Conservation (phyloP, 2,888 invertebrate species). For the Thecophora atra region DNA sequence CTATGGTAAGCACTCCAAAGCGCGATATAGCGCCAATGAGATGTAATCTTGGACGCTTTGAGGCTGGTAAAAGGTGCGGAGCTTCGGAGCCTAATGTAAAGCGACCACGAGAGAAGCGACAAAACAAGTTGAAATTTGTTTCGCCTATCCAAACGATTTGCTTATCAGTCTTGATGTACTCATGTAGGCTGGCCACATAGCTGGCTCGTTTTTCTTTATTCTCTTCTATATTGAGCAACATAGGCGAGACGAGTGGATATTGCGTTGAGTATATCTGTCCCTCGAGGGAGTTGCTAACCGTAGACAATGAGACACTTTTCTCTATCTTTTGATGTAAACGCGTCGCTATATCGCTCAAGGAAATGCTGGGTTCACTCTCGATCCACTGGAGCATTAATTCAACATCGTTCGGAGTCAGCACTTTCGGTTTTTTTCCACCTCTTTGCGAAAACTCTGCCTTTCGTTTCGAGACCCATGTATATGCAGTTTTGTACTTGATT, state of each 20-base stretch:
- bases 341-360: constrained; percentile 13
- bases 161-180: constrained; percentile 26
- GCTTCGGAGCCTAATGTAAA: constrained; percentile 15
- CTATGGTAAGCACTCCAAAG: constrained; percentile 26
- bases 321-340: neutral
- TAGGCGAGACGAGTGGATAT: neutral
- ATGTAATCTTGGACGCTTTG: constrained; percentile 17
- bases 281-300: constrained; percentile 25
- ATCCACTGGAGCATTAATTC: constrained; percentile 18
- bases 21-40: constrained; percentile 20
- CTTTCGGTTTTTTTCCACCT: constrained; percentile 1
- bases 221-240: neutral
- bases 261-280: constrained; percentile 11
- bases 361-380: constrained; percentile 10
- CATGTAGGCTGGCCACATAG: constrained; percentile 12
- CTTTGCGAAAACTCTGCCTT: neutral
- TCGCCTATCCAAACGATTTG: constrained; percentile 31
- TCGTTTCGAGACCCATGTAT: constrained; percentile 1
- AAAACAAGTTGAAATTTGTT: constrained; percentile 34
- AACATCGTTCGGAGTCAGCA: neutral
- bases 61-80: constrained; percentile 16
- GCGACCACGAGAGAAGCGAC: constrained; percentile 22
- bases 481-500: constrained; percentile 17
- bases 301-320: constrained; percentile 5
- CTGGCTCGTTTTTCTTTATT: constrained; percentile 23